Evolutionary conservation across 1,140 invertebrate genomes (phyloP).

Genomic region (Melitaea cinxia): DNA sequence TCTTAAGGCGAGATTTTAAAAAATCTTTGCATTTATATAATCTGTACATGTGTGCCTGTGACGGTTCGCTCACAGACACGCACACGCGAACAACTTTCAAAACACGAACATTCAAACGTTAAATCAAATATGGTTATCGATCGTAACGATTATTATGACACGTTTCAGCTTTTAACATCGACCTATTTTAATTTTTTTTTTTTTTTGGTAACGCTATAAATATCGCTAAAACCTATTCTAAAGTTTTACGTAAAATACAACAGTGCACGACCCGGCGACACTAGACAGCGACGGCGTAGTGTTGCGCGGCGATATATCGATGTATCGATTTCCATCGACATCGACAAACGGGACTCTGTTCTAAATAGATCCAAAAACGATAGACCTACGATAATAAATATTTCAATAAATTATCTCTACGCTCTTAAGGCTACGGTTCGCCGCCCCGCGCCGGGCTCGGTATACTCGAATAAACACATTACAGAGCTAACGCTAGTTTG

Average conservation of each 20-base stretch:
- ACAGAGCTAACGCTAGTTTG: neutral
- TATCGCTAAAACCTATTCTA: conserved; percentile 6
- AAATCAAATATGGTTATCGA: neutral
- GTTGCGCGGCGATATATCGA: neutral
- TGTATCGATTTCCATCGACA: neutral
- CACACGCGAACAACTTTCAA: neutral
- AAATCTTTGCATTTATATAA: neutral
- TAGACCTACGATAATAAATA: neutral
- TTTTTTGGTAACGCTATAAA: neutral
- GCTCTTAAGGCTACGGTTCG: neutral
- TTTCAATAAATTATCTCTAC: neutral
- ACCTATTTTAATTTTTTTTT: neutral
- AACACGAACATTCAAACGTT: neutral
- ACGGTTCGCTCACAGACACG: neutral
- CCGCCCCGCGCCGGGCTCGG: neutral
- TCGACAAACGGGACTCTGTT: neutral
- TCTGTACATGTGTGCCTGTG: neutral
- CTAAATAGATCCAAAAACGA: neutral
- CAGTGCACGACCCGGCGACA: neutral
- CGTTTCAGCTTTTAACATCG: neutral
- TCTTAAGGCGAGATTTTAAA: neutral
- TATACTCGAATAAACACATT: conserved; percentile 5
- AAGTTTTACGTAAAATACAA: neutral
- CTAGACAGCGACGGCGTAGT: neutral
- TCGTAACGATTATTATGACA: neutral